Percentiles rank a stretch among this genome's conserved stretches.
phyloP scores from a whole-genome alignment of 2,888 invertebrate species.

The Limenitis camilla region DNA sequence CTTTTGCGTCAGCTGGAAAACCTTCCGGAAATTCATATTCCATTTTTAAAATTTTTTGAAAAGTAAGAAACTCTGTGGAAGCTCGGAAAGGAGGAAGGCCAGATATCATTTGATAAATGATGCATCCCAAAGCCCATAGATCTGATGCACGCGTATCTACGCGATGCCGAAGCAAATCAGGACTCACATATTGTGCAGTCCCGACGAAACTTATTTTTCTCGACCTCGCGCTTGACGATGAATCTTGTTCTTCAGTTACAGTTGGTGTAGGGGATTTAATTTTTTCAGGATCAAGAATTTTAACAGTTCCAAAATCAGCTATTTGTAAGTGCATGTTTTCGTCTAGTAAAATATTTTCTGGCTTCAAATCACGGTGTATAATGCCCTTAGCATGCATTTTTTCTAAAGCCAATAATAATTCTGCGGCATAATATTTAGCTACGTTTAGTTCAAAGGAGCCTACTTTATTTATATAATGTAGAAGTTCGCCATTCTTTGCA shows the following conservation, averaged over 20 bases:
- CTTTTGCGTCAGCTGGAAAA: slow-evolving; percentile 88
- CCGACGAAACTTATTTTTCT: slow-evolving; percentile 94
- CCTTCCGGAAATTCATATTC: slow-evolving; percentile 95
- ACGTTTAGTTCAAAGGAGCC: slow-evolving; percentile 92
- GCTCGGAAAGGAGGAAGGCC: slow-evolving; percentile 95
- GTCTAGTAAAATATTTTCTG: slow-evolving; percentile 96
- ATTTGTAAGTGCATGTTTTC: slow-evolving; percentile 97
- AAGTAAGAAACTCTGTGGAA: slow-evolving; percentile 94
- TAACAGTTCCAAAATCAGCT: slow-evolving; percentile 98
- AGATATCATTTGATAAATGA: slow-evolving; percentile 96
- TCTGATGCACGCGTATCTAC: slow-evolving; percentile 87
- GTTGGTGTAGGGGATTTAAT: slow-evolving; percentile 33
- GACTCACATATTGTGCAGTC: slow-evolving; percentile 98
- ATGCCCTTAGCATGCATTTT: slow-evolving; percentile 91
- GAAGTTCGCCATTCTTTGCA: slow-evolving; percentile 95
- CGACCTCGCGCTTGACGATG: slow-evolving; percentile 57
- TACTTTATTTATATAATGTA: slow-evolving; percentile 92
- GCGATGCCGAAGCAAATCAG: slow-evolving; percentile 91
- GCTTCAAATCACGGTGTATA: slow-evolving; percentile 97
- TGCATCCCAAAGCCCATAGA: slow-evolving; percentile 98
- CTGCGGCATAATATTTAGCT: slow-evolving; percentile 95
- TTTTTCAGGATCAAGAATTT: slow-evolving; percentile 77
- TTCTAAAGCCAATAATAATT: slow-evolving; percentile 93
- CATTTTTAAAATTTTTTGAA: slow-evolving; percentile 93
- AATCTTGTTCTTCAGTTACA: slow-evolving; percentile 38